A percentile compares a stretch with the other conserved stretches of the same genome.
phyloP scores from a whole-genome alignment of 2,113 vertebrate genomes.

The Eretmodus cyanostictus region DNA sequence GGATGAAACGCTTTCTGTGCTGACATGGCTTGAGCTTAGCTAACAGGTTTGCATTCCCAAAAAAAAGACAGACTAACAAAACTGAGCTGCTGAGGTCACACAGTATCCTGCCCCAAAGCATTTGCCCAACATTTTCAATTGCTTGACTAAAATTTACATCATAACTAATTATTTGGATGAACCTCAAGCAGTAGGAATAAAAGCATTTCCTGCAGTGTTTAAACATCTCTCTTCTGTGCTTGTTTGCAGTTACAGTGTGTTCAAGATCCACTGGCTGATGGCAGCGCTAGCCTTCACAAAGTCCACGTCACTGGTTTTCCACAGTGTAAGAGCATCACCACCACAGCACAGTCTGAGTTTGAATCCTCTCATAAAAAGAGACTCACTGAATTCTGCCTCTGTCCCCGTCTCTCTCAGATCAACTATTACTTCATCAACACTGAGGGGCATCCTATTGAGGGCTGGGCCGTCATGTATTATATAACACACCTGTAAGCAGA shows the following conservation, averaged over 20 bases:
- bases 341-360: not conserved
- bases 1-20: not conserved
- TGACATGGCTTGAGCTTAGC: not conserved
- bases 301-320: slow-evolving; percentile 77
- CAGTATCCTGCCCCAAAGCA: not conserved
- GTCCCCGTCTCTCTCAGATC: slow-evolving; percentile 59
- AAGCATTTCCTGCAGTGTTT: not conserved
- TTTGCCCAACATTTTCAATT: not conserved
- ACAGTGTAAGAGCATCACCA: slow-evolving; percentile 70
- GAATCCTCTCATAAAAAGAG: not conserved
- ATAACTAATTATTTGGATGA: not conserved
- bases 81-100: not conserved
- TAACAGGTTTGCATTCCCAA: not conserved
- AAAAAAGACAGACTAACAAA: not conserved
- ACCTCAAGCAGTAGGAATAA: not conserved
- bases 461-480: slow-evolving; percentile 83
- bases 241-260: slow-evolving; percentile 76
- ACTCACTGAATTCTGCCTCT: not conserved
- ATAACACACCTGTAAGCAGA: slow-evolving; percentile 81
- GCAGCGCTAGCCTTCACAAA: slow-evolving; percentile 81
- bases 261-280: slow-evolving; percentile 89
- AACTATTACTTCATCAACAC: slow-evolving; percentile 85
- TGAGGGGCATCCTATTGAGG: slow-evolving; percentile 77
- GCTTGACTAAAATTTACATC: not conserved
- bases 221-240: not conserved